Conservation (phyloP, 2,113 vertebrate species). For the Hippocampus abdominalis region DNA sequence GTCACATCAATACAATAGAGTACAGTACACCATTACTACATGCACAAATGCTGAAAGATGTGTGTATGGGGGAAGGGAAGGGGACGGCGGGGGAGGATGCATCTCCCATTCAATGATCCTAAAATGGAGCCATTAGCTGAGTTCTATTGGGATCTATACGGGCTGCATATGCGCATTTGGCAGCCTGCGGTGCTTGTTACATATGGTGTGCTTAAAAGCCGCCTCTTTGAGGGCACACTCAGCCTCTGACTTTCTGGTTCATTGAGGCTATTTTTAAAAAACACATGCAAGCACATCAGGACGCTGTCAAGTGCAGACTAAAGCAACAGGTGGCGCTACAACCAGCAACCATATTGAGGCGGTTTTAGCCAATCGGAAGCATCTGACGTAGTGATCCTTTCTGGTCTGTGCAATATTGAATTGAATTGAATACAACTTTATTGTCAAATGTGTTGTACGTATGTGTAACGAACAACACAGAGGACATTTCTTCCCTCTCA, state of each 20-base stretch:
- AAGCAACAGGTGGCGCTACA: background rate
- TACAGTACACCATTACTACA: constrained; percentile 6
- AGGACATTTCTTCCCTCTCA: no score
- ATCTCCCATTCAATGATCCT: constrained; percentile 24
- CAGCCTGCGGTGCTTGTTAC: background rate
- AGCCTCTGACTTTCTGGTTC: background rate
- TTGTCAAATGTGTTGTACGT: no score
- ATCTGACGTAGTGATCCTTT: background rate
- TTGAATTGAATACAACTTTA: no score
- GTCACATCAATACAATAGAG: constrained; percentile 24
- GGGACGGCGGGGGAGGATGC: constrained; percentile 3
- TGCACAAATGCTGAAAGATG: constrained; percentile 13
- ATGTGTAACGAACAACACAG: no score
- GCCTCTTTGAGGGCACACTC: constrained; percentile 8
- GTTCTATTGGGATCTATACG: constrained; percentile 3
- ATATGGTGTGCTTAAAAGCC: background rate
- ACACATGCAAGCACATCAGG: background rate
- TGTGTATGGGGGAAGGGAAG: background rate
- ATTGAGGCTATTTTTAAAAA: background rate
- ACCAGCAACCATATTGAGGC: no score
- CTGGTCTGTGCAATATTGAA: background rate
- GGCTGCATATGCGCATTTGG: constrained; percentile 20
- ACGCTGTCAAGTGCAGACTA: background rate
- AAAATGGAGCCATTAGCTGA: constrained; percentile 26
- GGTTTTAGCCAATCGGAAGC: background rate